phyloP scores from a whole-genome alignment of 2,888 invertebrate genomes.

The Phlogophora meticulosa region DNA sequence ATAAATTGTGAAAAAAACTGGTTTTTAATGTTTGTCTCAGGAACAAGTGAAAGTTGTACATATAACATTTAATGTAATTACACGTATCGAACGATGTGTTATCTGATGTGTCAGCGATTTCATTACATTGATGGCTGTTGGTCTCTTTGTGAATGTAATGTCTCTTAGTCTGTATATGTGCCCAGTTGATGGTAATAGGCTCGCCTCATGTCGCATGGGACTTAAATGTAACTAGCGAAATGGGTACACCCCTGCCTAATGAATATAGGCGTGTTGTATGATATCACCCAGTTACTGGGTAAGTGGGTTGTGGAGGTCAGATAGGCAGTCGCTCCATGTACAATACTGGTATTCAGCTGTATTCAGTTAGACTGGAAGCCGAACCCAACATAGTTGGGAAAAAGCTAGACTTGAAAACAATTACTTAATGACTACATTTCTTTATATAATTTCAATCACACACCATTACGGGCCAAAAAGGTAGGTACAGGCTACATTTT shows the following conservation, averaged over 20 bases:
- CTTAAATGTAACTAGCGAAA: no score
- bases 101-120: conserved; percentile 2
- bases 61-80: conserved; percentile 48
- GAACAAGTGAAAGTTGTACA: conserved; percentile 60
- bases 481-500: conserved; percentile 52
- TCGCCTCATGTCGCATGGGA: no score
- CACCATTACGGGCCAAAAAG: conserved; percentile 54
- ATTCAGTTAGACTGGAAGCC: no score
- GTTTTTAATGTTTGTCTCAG: conserved; percentile 36
- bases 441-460: conserved; percentile 54
- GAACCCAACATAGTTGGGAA: no score
- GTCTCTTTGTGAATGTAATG: background rate
- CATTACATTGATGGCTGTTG: conserved; percentile 16
- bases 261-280: no score
- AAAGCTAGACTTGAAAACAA: conserved; percentile 16
- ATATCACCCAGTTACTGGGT: no score
- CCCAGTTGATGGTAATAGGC: no score
- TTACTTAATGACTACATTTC: conserved; percentile 44
- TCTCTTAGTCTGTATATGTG: background rate
- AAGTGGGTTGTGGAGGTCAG: no score
- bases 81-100: conserved; percentile 10
- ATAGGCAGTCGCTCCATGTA: no score
- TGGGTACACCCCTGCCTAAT: no score
- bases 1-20: conserved; percentile 48
- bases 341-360: no score